Percentiles rank a stretch among this genome's conserved stretches.
Conservation (phyloP, 2,797 vertebrate species). For the Capromys pilorides region DNA sequence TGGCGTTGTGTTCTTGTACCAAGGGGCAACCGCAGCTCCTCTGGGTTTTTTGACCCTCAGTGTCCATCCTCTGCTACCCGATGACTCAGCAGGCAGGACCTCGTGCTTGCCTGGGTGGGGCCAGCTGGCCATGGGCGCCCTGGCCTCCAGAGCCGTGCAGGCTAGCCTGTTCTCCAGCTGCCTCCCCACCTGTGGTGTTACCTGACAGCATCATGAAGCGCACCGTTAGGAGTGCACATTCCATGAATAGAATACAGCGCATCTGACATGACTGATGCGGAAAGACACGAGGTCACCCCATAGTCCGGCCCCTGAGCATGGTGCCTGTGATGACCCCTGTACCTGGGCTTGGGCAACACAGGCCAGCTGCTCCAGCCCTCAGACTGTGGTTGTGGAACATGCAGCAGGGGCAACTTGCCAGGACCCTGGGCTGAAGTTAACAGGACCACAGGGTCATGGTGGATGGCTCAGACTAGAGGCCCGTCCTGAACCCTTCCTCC, state of each 20-base stretch:
- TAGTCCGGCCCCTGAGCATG: no score
- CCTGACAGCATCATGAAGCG: no score
- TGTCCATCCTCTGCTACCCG: not conserved
- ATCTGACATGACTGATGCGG: not conserved
- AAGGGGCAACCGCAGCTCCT: not conserved
- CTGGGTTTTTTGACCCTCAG: not conserved
- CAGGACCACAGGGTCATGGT: rapidly evolving
- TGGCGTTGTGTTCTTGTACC: not conserved
- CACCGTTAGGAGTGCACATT: no score
- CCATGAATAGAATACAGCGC: not conserved
- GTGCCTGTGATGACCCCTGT: no score
- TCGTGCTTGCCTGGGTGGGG: not conserved
- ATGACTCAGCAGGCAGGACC: not conserved
- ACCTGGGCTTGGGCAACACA: not conserved
- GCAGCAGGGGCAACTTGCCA: no score
- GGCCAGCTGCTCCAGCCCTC: not conserved
- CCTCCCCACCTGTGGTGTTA: no score
- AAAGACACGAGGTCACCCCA: no score
- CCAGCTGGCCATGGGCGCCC: no score
- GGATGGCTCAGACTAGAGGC: not conserved
- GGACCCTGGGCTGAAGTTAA: not conserved
- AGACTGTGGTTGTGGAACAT: not conserved
- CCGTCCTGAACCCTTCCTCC: no score
- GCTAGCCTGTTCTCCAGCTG: no score
- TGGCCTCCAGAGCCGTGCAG: not conserved